These are phyloP conservation scores for Metalampra italica DNA, from an alignment of 2,888 invertebrate species.

Conservation along the genomic window DNA sequence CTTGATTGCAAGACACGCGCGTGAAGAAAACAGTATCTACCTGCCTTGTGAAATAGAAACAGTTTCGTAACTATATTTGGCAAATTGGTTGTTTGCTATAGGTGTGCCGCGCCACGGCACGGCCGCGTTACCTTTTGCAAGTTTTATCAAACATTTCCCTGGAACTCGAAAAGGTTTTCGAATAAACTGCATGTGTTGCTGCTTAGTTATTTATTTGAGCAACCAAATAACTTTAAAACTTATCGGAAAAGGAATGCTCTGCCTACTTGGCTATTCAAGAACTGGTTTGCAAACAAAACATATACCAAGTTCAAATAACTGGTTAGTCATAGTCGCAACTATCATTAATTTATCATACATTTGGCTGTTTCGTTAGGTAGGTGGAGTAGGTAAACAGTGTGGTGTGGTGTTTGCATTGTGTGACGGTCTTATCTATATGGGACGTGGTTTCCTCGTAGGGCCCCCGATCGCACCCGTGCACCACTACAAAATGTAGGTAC, in stretches of 20 bases:
- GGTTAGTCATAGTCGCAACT: conserved; percentile 13
- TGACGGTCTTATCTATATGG: conserved; percentile 63
- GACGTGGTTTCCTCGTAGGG: conserved; percentile 64
- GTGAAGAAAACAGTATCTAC: background rate
- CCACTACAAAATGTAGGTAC: background rate
- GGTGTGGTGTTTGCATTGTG: conserved; percentile 43
- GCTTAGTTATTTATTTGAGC: background rate
- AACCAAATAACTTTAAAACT: background rate
- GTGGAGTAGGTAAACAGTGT: conserved; percentile 33
- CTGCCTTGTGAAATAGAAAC: background rate
- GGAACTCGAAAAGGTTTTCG: background rate
- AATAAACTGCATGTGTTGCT: background rate
- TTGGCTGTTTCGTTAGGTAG: conserved; percentile 15
- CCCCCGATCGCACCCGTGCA: conserved; percentile 41
- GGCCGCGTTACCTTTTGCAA: background rate
- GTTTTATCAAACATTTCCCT: background rate
- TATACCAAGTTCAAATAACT: conserved; percentile 12
- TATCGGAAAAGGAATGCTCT: background rate
- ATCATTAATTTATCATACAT: conserved; percentile 19
- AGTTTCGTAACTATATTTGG: background rate
- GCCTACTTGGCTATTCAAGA: conserved; percentile 1
- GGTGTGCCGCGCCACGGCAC: background rate
- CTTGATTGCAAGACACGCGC: background rate
- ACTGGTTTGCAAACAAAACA: conserved; percentile 13
- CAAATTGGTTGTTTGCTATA: background rate